These are phyloP conservation scores for Argynnis bischoffii DNA, from an alignment of 2,888 invertebrate genomes.

Conservation along the genomic window DNA sequence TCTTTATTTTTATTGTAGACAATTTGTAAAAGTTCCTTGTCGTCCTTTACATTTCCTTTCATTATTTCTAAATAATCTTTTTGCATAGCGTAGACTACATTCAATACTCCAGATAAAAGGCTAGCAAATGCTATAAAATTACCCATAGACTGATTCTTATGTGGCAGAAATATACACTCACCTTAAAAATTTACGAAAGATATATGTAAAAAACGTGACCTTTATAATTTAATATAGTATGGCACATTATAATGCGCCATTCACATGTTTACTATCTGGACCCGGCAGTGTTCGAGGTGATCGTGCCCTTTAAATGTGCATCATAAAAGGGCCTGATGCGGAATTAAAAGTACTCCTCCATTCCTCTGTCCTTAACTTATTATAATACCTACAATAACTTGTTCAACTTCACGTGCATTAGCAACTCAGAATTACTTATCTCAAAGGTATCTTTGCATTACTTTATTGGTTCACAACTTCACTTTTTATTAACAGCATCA, in stretches of 20 bases:
- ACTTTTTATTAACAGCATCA: no score
- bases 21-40: conserved; percentile 17
- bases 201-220: conserved; percentile 18
- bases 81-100: neutral
- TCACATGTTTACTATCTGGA: conserved; percentile 48
- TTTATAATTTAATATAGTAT: conserved; percentile 19
- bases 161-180: no score
- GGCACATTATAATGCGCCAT: conserved; percentile 10
- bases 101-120: no score
- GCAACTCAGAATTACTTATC: neutral
- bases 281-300: conserved; percentile 72
- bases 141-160: no score
- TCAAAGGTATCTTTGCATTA: neutral
- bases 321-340: conserved; percentile 53
- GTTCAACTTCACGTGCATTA: neutral
- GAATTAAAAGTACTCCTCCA: conserved; percentile 40
- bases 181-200: neutral
- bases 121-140: no score
- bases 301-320: conserved; percentile 47
- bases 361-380: conserved; percentile 40
- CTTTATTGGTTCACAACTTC: neutral
- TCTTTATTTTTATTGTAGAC: neutral
- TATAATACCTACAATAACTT: conserved; percentile 15
- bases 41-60: conserved; percentile 13
- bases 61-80: conserved; percentile 8